Percentiles rank a stretch among this genome's conserved stretches.
Evolutionary conservation across 2,113 vertebrate genomes (phyloP).

Genomic region (Petrocephalus microphthalmus): DNA sequence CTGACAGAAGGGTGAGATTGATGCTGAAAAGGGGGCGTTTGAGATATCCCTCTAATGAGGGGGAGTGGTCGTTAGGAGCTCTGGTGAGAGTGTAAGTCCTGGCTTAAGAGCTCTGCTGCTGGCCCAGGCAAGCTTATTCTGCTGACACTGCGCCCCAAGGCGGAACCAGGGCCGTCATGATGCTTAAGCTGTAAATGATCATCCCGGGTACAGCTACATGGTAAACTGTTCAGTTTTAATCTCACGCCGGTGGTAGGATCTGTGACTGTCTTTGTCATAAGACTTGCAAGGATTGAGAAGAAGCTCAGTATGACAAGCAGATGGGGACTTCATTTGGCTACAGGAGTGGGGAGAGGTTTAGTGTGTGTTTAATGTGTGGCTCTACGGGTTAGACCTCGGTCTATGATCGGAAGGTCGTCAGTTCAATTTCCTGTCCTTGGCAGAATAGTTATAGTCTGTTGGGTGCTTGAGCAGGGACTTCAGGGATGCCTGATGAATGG

Average conservation of each 20-base stretch:
- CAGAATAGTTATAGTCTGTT: not conserved
- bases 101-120: not conserved
- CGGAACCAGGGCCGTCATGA: not conserved
- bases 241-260: not conserved
- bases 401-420: not conserved
- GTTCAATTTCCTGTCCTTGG: not conserved
- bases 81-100: not conserved
- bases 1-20: not conserved
- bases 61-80: not conserved
- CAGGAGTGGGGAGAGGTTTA: not conserved
- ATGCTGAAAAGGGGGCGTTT: not conserved
- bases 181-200: conserved; percentile 4
- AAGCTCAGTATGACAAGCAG: not conserved
- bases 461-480: not conserved
- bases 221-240: not conserved
- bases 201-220: not conserved
- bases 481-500: not conserved
- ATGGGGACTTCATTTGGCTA: not conserved
- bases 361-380: not conserved
- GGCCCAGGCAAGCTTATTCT: not conserved
- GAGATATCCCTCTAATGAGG: not conserved
- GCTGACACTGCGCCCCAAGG: not conserved
- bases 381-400: not conserved
- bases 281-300: not conserved
- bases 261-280: not conserved